A percentile compares a stretch with the other conserved stretches of the same genome.
Evolutionary conservation across 2,888 invertebrate species (phyloP).

Genomic region (Nematopogon swammerdamellus): DNA sequence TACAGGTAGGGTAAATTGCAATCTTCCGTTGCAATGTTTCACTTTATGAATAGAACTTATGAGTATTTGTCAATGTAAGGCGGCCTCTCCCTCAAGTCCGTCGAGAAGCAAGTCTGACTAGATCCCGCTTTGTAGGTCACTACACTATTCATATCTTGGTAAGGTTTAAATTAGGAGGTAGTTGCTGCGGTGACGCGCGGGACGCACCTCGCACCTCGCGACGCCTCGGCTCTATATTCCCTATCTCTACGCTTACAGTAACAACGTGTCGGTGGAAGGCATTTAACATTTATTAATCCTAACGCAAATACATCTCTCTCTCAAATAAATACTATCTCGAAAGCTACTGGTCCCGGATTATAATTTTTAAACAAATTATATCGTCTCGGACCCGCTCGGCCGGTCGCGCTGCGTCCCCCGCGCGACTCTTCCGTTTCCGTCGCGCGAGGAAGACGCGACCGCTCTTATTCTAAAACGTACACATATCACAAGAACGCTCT

Average conservation of each 20-base stretch:
- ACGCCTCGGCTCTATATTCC: conserved; percentile 52
- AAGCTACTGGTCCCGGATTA: conserved; percentile 56
- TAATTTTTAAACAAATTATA: conserved; percentile 61
- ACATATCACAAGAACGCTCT: conserved; percentile 56
- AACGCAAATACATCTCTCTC: conserved; percentile 51
- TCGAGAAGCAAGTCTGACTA: not conserved
- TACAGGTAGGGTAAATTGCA: too few species aligned
- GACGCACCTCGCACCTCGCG: conserved; percentile 38
- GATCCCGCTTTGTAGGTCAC: not conserved
- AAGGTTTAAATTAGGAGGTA: conserved; percentile 51
- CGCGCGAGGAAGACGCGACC: not conserved
- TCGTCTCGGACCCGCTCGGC: conserved; percentile 48
- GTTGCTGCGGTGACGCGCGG: conserved; percentile 33
- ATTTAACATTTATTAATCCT: conserved; percentile 52
- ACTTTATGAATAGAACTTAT: too few species aligned
- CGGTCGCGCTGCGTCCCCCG: too few species aligned
- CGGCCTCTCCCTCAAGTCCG: too few species aligned
- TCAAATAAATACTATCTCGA: conserved; percentile 58
- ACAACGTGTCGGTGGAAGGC: conserved; percentile 54
- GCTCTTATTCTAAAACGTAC: conserved; percentile 37
- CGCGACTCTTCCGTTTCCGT: too few species aligned
- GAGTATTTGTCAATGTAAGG: too few species aligned
- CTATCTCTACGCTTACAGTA: conserved; percentile 56
- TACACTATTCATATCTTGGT: not conserved
- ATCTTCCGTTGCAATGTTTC: too few species aligned